Evolutionary conservation across 2,113 vertebrate species (phyloP).

Genomic region (Dendrocopos noguchii): DNA sequence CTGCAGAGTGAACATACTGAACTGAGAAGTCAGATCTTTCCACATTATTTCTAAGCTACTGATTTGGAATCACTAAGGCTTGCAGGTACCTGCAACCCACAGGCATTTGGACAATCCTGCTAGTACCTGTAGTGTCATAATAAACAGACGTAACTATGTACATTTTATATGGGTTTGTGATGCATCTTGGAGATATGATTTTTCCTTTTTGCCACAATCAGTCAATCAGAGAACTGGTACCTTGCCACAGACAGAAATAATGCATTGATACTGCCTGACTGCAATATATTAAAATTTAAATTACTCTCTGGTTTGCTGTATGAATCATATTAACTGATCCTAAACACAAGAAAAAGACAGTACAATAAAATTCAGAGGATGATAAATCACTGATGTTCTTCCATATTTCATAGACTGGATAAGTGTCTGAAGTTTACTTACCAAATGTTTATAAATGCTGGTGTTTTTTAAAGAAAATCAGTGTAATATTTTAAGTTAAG

Average conservation of each 20-base stretch:
- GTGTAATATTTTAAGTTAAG: constrained; percentile 24
- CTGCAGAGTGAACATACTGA: background rate
- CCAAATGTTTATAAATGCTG: constrained; percentile 46
- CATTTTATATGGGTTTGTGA: constrained; percentile 25
- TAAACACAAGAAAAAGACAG: constrained; percentile 70
- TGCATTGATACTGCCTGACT: constrained; percentile 39
- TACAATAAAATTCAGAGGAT: constrained; percentile 62
- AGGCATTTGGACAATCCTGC: background rate
- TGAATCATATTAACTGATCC: constrained; percentile 68
- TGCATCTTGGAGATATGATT: constrained; percentile 30
- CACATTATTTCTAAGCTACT: background rate
- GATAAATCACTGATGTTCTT: constrained; percentile 51
- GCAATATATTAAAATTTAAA: constrained; percentile 79
- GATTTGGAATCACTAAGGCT: background rate
- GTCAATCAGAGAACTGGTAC: constrained; percentile 48
- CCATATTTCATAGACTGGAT: constrained; percentile 51
- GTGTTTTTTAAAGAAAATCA: constrained; percentile 44
- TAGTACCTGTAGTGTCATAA: background rate
- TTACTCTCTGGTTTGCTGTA: constrained; percentile 67
- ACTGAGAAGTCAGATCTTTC: background rate
- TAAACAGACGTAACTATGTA: background rate
- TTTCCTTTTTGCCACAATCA: constrained; percentile 45
- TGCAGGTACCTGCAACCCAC: background rate
- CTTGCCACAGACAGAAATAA: constrained; percentile 70
- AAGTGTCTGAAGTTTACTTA: constrained; percentile 48